A percentile compares a stretch with the other conserved stretches of the same genome.
Evolutionary conservation across 2,113 vertebrate species (phyloP).

Genomic region (Penelope pileata): DNA sequence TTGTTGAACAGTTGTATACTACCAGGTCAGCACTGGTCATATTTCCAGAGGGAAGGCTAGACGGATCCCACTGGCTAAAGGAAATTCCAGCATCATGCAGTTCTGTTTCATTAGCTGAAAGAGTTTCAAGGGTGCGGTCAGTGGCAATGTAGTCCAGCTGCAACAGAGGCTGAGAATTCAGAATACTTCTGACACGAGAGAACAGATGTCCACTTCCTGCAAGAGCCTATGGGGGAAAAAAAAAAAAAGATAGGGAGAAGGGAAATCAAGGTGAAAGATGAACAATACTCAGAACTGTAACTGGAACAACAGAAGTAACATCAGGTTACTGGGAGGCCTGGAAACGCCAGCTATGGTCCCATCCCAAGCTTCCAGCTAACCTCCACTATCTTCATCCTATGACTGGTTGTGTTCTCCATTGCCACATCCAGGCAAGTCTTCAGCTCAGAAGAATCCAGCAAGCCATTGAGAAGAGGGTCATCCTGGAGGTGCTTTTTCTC

Average conservation of each 20-base stretch:
- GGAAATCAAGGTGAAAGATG: neutral
- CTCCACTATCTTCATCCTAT: constrained; percentile 89
- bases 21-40: constrained; percentile 82
- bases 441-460: constrained; percentile 79
- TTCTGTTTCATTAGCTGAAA: constrained; percentile 67
- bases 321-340: neutral
- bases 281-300: neutral
- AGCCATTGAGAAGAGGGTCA: constrained; percentile 85
- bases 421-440: constrained; percentile 86
- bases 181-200: constrained; percentile 76
- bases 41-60: constrained; percentile 68
- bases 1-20: constrained; percentile 82
- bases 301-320: neutral
- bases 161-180: constrained; percentile 87
- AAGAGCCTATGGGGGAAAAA: constrained; percentile 77
- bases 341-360: neutral
- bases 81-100: constrained; percentile 75
- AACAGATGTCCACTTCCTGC: constrained; percentile 85
- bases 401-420: constrained; percentile 83
- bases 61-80: constrained; percentile 85
- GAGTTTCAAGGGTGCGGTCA: constrained; percentile 67
- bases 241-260: neutral
- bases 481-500: constrained; percentile 82
- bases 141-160: constrained; percentile 88
- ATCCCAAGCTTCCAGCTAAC: constrained; percentile 65